These are phyloP conservation scores for Mastomys coucha DNA, from an alignment of 2,113 vertebrate genomes.

Conservation along the genomic window DNA sequence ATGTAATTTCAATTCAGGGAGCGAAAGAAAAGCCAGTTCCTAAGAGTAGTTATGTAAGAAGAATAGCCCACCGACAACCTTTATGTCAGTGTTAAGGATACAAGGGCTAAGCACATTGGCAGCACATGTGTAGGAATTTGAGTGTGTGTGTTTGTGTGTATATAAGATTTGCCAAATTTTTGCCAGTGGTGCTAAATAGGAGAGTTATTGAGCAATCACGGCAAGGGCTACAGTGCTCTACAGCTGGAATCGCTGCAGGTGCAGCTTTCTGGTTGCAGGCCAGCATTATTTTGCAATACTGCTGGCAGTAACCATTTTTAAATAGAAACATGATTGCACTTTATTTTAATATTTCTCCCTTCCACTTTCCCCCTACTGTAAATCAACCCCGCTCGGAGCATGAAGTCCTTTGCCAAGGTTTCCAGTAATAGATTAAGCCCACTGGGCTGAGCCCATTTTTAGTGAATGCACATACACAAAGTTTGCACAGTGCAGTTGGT, in stretches of 20 bases:
- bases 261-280: constrained; percentile 84
- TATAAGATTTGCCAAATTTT: constrained; percentile 86
- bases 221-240: constrained; percentile 71
- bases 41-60: neutral
- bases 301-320: constrained; percentile 84
- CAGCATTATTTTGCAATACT: constrained; percentile 87
- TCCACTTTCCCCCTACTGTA: constrained; percentile 67
- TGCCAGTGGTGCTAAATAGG: constrained; percentile 86
- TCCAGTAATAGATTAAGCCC: constrained; percentile 77
- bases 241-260: constrained; percentile 87
- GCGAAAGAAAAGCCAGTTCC: neutral
- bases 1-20: neutral
- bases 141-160: constrained; percentile 45
- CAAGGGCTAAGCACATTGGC: constrained; percentile 82
- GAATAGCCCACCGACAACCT: neutral
- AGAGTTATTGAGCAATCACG: constrained; percentile 86
- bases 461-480: constrained; percentile 60
- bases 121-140: neutral
- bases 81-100: constrained; percentile 79
- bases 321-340: constrained; percentile 84
- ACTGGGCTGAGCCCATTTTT: constrained; percentile 70
- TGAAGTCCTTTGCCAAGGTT: constrained; percentile 76
- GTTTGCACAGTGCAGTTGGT: constrained; percentile 50
- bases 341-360: constrained; percentile 79
- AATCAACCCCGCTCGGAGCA: constrained; percentile 68